Evolutionary conservation across 2,797 vertebrate species (phyloP).

Genomic region (Arremon aurantiirostris): DNA sequence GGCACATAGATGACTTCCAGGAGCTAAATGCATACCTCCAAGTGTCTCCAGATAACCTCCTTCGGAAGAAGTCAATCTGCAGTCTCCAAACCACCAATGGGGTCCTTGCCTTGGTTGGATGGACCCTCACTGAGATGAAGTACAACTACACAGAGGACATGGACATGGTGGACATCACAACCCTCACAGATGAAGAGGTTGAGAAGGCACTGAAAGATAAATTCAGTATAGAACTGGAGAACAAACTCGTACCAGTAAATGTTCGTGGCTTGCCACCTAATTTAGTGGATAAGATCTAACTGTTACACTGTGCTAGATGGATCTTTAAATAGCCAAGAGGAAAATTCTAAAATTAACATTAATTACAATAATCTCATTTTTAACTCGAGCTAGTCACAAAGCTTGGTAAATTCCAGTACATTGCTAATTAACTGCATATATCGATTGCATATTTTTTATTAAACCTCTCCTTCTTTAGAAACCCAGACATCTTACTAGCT

Average conservation of each 20-base stretch:
- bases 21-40: conserved; percentile 66
- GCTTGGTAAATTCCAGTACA: neutral
- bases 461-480: neutral
- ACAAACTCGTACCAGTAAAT: conserved; percentile 73
- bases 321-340: neutral
- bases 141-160: conserved; percentile 76
- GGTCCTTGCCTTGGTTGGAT: conserved; percentile 79
- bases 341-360: neutral
- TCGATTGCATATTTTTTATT: neutral
- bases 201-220: conserved; percentile 77
- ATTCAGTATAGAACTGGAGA: conserved; percentile 77
- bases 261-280: conserved; percentile 53
- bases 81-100: conserved; percentile 80
- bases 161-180: conserved; percentile 78
- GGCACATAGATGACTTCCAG: conserved; percentile 72
- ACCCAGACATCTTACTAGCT: neutral
- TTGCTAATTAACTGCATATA: neutral
- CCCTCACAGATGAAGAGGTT: conserved; percentile 77
- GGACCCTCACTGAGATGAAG: conserved; percentile 77
- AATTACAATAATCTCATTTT: neutral
- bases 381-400: neutral
- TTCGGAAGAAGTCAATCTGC: conserved; percentile 83
- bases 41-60: conserved; percentile 72
- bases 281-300: conserved; percentile 21
- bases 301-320: neutral